These are phyloP conservation scores for Geophilus truncorum DNA, from an alignment of 2,888 invertebrate species.

Conservation along the genomic window DNA sequence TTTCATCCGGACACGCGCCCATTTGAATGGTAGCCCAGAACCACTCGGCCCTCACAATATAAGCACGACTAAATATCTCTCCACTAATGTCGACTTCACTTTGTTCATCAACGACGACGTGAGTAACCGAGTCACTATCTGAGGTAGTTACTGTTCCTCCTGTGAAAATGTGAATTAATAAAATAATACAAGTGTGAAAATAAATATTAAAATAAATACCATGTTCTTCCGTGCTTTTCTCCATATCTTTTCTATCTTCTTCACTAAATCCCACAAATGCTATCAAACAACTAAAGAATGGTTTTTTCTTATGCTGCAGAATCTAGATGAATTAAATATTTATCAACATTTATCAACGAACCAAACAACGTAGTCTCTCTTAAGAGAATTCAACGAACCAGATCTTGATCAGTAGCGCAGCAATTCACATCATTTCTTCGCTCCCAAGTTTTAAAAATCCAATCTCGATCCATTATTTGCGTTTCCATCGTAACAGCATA, in stretches of 20 bases:
- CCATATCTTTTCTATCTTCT: conserved; percentile 88
- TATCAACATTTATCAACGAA: too few species aligned
- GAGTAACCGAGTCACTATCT: conserved; percentile 80
- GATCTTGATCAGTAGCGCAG: conserved; percentile 63
- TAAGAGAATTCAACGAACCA: conserved; percentile 44
- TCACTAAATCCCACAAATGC: conserved; percentile 78
- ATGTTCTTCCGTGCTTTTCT: conserved; percentile 77
- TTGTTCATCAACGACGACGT: conserved; percentile 64
- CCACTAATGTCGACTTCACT: conserved; percentile 28
- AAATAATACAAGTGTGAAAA: background rate
- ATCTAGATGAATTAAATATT: conserved; percentile 40
- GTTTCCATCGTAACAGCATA: conserved; percentile 85
- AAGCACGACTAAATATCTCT: background rate
- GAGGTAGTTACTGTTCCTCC: conserved; percentile 65
- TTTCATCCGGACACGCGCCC: conserved; percentile 85
- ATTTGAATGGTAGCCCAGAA: conserved; percentile 98
- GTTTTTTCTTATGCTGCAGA: conserved; percentile 35
- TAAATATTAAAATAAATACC: conserved; percentile 50
- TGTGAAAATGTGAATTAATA: conserved; percentile 36
- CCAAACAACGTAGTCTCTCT: too few species aligned
- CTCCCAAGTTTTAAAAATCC: conserved; percentile 86
- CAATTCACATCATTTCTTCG: conserved; percentile 59
- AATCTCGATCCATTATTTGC: conserved; percentile 79
- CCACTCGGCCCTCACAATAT: conserved; percentile 56
- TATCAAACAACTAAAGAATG: conserved; percentile 34